phyloP scores from a whole-genome alignment of 2,113 vertebrate species.

The Cairina moschata region DNA sequence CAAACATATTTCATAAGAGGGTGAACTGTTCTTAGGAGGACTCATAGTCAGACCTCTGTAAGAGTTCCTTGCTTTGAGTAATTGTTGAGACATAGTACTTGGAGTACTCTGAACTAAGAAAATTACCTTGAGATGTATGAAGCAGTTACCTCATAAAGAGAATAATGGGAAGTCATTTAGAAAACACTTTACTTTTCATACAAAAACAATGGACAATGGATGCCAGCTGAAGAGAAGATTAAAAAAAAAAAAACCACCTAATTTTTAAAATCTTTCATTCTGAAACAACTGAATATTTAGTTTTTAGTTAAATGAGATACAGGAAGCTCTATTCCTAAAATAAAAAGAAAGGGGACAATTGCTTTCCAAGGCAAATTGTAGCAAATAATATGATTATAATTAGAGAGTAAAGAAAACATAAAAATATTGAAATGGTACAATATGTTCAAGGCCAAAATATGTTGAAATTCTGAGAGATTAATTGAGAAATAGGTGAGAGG shows the following conservation, averaged over 20 bases:
- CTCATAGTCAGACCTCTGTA: neutral
- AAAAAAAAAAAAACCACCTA: neutral
- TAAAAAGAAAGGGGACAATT: neutral
- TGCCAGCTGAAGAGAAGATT: neutral
- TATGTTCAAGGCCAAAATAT: neutral
- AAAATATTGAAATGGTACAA: neutral
- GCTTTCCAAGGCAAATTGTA: neutral
- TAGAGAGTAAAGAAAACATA: neutral
- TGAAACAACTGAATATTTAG: neutral
- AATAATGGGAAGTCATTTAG: neutral
- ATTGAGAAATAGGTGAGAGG: neutral
- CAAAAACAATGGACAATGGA: neutral
- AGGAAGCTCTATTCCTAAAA: neutral
- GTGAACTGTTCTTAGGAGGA: neutral
- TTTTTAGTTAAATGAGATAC: neutral
- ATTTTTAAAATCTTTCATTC: neutral
- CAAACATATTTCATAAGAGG: neutral
- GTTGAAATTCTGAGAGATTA: neutral
- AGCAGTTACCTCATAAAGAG: neutral
- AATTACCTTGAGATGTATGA: neutral
- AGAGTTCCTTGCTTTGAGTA: neutral
- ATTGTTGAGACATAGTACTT: neutral
- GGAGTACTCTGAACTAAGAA: neutral
- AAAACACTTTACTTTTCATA: neutral
- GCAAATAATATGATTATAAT: neutral